Percentiles rank a stretch among this genome's conserved stretches.
Evolutionary conservation across 1,140 invertebrate species (phyloP).

Genomic region (Tetramorium alpestre): DNA sequence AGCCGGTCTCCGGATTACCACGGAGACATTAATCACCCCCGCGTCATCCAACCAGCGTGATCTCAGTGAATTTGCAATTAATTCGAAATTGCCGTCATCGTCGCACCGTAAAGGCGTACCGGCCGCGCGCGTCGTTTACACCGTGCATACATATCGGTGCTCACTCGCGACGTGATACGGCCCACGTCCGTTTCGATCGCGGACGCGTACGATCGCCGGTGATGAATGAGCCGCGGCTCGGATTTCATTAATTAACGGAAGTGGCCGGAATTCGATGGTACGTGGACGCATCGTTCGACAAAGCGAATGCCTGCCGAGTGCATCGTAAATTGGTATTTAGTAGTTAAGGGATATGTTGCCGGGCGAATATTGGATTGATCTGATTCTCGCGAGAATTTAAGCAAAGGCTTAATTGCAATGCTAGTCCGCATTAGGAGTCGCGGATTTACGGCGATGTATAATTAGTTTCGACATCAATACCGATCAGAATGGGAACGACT

Average conservation of each 20-base stretch:
- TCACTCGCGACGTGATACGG: constrained; percentile 1
- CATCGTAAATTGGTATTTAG: constrained; percentile 12
- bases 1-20: constrained; percentile 60
- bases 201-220: constrained; percentile 8
- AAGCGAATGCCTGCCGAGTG: constrained; percentile 22
- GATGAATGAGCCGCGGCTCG: constrained; percentile 70
- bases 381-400: background rate
- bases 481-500: background rate
- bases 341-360: background rate
- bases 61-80: constrained; percentile 80
- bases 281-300: constrained; percentile 57
- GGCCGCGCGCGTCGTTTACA: constrained; percentile 14
- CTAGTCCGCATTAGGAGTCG: background rate
- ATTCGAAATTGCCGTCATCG: constrained; percentile 77
- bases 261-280: constrained; percentile 64
- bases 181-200: background rate
- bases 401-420: background rate
- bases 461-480: background rate
- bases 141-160: background rate
- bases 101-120: constrained; percentile 54
- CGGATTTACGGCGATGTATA: background rate
- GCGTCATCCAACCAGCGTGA: constrained; percentile 70
- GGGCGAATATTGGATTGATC: background rate
- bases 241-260: constrained; percentile 74
- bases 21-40: constrained; percentile 75